phyloP scores from a whole-genome alignment of 2,888 invertebrate species.

The Orthonevra nobilis region DNA sequence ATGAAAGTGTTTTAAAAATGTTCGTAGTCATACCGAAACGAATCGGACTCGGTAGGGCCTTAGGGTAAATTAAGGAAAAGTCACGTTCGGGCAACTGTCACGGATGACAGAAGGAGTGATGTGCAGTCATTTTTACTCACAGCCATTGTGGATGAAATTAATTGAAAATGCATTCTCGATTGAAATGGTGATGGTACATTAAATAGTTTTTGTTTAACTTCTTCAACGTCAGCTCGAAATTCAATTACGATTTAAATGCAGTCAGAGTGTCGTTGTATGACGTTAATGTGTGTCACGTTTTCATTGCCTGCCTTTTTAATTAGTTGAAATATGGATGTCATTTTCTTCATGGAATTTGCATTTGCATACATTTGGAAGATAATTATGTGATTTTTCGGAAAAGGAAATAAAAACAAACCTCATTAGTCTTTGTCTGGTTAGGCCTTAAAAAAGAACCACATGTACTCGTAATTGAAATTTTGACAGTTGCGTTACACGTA shows the following conservation, averaged over 20 bases:
- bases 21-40: slow-evolving; percentile 1
- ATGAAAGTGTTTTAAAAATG: slow-evolving; percentile 5
- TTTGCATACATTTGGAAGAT: too few relatives aligned
- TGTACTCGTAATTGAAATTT: too few relatives aligned
- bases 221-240: background rate
- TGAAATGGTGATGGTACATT: slow-evolving; percentile 48
- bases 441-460: too few relatives aligned
- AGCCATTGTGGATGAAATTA: slow-evolving; percentile 32
- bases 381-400: too few relatives aligned
- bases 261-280: background rate
- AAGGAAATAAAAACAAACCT: too few relatives aligned
- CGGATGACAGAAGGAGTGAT: slow-evolving; percentile 16
- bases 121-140: background rate
- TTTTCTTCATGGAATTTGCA: too few relatives aligned
- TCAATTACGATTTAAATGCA: background rate
- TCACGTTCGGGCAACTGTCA: slow-evolving; percentile 47
- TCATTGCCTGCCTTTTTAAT: background rate
- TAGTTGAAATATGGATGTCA: too few relatives aligned
- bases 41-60: background rate
- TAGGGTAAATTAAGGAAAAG: slow-evolving; percentile 32
- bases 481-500: too few relatives aligned
- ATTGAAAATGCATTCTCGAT: slow-evolving; percentile 52
- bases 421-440: too few relatives aligned
- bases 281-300: slow-evolving; percentile 10
- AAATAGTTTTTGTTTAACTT: slow-evolving; percentile 13